Base-by-base conservation (phyloP, 1,140 invertebrate species). In the Bactericera cockerelli region DNA sequence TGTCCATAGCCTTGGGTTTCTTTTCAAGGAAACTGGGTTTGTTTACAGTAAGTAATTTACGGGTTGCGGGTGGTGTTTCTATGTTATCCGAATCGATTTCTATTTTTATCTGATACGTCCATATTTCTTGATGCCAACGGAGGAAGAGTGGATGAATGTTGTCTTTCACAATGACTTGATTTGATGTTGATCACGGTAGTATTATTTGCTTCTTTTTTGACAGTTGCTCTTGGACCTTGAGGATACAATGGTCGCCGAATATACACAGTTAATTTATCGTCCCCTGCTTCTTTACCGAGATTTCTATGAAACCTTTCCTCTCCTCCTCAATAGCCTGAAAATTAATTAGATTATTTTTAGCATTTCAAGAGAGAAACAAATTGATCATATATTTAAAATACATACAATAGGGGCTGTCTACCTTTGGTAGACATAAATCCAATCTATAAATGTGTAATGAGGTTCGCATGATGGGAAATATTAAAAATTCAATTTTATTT, bases 31-130 rank as follows among this genome's bases (percentile, higher is more conserved):
- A 16, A 4, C 13, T 11, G 36, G 56, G 22, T 26, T 38, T 49
- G 58, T 39, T 21, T 14, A 36, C 54, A 0, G 62, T 26, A 65
- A 84, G 82, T 2, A 81, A 70, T 66, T 82, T 79, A 58, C 88
- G 76, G 11, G 81, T 84, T 0, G 81, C 83, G 1, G 88, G 88
- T 3, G 89, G 88, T 3, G 89, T 91, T 75, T 92, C 88, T 16
- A 91, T 87, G 63, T 93, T 93, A 63, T 93, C 89, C 2, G 87
- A 87, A 69, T 93, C 89, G 11, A 91, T 89, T 67, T 91, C 87
- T 24, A 86, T 81, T 66, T n/a, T 83, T 84, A 64, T 87, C 84
- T 63, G 74, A 71, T 63, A 79, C 69, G 64, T 71, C 65, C 67
- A 80, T 70, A 19, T 60, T 56, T 42, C 64, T 71, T 65, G 62